Percentiles rank a stretch among this genome's conserved stretches.
Evolutionary conservation across 2,113 vertebrate genomes (phyloP).

Genomic region (Erinaceus europaeus): DNA sequence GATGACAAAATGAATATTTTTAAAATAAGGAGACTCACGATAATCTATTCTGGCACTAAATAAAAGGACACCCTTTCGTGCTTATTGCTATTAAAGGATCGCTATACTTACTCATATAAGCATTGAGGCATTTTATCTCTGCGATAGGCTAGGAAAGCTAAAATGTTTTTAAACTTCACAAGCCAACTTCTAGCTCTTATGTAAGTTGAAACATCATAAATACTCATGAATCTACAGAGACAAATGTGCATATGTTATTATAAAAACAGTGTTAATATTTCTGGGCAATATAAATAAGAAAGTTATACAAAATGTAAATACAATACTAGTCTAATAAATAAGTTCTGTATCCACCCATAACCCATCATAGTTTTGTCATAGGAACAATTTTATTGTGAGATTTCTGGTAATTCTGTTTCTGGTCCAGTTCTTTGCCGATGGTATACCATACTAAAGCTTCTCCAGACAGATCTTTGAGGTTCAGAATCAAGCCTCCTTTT

Average conservation of each 20-base stretch:
- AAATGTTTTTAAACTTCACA: constrained; percentile 61
- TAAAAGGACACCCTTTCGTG: neutral
- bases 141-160: constrained; percentile 53
- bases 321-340: neutral
- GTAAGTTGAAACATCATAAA: constrained; percentile 71
- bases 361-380: neutral
- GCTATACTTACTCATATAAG: constrained; percentile 47
- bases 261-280: neutral
- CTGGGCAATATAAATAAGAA: neutral
- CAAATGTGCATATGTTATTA: neutral
- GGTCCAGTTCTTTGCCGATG: neutral
- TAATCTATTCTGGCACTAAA: neutral
- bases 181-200: constrained; percentile 69
- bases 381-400: neutral
- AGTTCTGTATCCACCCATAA: too few relatives aligned
- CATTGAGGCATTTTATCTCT: neutral
- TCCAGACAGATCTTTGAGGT: neutral
- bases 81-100: neutral
- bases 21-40: neutral
- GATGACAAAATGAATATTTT: neutral
- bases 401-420: neutral
- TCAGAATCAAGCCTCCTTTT: constrained; percentile 12
- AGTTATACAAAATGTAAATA: neutral
- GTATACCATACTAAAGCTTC: neutral
- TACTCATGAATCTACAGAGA: constrained; percentile 73